Percentiles rank a stretch among this genome's conserved stretches.
Evolutionary conservation across 2,888 invertebrate species (phyloP).

Genomic region (Caenorhabditis sp.): DNA sequence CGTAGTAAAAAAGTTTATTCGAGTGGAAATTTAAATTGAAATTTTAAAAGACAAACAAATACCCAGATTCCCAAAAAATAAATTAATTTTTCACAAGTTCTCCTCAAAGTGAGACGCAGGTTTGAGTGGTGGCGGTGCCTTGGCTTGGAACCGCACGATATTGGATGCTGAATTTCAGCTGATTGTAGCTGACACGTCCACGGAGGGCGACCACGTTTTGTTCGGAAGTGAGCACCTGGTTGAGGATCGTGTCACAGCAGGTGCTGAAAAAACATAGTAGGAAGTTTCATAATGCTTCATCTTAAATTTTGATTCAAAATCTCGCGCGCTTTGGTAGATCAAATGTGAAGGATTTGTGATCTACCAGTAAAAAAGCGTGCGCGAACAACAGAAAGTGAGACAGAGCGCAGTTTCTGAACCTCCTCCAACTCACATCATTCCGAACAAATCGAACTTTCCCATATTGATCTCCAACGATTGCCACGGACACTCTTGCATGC

Average conservation of each 20-base stretch:
- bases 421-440: slow-evolving; percentile 66
- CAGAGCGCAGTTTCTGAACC: too few species aligned
- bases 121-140: slow-evolving; percentile 2
- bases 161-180: slow-evolving; percentile 50
- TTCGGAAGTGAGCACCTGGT: slow-evolving; percentile 54
- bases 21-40: too few species aligned
- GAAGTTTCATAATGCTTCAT: not conserved
- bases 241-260: slow-evolving; percentile 58
- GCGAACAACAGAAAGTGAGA: too few species aligned
- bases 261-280: slow-evolving; percentile 39
- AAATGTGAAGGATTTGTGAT: too few species aligned
- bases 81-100: not conserved
- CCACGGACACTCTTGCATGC: slow-evolving; percentile 67
- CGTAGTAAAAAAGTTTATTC: too few species aligned
- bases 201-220: slow-evolving; percentile 53
- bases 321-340: too few species aligned
- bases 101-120: not conserved
- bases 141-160: slow-evolving; percentile 48
- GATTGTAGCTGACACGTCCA: slow-evolving; percentile 59
- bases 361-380: too few species aligned
- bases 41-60: not conserved
- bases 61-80: not conserved
- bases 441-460: slow-evolving; percentile 61
- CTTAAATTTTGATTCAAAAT: not conserved
- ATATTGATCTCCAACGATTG: slow-evolving; percentile 61